Evolutionary conservation across 2,113 vertebrate genomes (phyloP), one percentile per base, ranked within the genome.

Genomic region (Vidua macroura): DNA sequence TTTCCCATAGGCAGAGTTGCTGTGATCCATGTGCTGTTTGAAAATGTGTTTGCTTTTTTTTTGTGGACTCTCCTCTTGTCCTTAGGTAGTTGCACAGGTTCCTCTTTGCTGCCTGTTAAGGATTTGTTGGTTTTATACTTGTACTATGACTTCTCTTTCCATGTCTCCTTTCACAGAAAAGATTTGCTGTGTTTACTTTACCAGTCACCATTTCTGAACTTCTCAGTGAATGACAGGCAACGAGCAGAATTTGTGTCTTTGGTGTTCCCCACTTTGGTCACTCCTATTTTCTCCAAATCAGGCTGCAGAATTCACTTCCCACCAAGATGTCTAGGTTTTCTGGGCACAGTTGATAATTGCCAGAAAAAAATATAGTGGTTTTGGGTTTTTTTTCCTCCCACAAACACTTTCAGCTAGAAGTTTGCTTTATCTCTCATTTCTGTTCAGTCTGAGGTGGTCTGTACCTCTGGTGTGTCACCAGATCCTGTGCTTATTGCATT

Each of bases 1-100:
- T 53, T 87, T 48, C n/a, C 52, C 2, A 0, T 16, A 18, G 53
- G 33, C 22, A 83, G 43, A 35, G 27, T 48, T 25, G 18, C 53
- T 0, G 1, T 76, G 72, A 62, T 63, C 25, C 11, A 19, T 28
- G 17, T 6, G 1, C 43, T 74, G 9, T 1, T 7, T 6, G 1
- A 37, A 51, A 81, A 43, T 19, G 28, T 15, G 18, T 59, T 90
- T 43, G 56, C 16, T 75, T 79, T 24, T 6, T 24, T 90, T 84
- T 92, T 72, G 8, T 79, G 72, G 58, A 12, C 46, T 85, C 30
- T 88, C 7, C 52, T 67, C 27, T 62, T 68, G 43, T 11, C n/a
- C 56, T 77, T 28, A 37, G 18, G 37, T 15, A 9, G 9, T 63
- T 75, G 51, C 27, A 25, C 14, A 48, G 72, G 30, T 15, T 86